phyloP scores from a whole-genome alignment of 2,888 invertebrate genomes.

The Lacanobia oleracea region DNA sequence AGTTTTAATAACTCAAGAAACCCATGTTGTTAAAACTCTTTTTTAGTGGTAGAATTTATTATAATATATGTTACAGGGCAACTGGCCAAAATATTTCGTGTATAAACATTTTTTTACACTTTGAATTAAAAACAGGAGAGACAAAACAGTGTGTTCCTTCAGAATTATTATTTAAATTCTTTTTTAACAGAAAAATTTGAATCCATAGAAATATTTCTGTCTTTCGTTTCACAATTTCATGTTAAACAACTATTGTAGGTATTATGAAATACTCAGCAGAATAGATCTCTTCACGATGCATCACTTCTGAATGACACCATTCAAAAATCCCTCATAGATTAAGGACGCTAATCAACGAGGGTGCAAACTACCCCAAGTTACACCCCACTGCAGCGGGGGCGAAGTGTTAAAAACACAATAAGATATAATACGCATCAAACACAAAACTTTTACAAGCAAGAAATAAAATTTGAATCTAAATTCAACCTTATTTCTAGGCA shows the following conservation, averaged over 20 bases:
- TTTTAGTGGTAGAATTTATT: not conserved
- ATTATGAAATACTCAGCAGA: too few relatives aligned
- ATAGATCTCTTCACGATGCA: conserved; percentile 7
- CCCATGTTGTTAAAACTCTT: not conserved
- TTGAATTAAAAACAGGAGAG: too few relatives aligned
- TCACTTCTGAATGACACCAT: conserved; percentile 70
- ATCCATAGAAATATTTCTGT: too few relatives aligned
- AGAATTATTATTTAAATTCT: too few relatives aligned
- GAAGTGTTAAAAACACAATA: conserved; percentile 90
- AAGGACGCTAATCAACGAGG: conserved; percentile 89
- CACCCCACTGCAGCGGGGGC: conserved; percentile 80
- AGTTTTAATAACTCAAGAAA: not conserved
- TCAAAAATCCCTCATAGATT: conserved; percentile 86
- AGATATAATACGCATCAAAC: conserved; percentile 80
- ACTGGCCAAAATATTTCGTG: not conserved
- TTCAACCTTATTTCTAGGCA: conserved; percentile 56
- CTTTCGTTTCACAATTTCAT: too few relatives aligned
- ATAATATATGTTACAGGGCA: not conserved
- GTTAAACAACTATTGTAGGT: too few relatives aligned
- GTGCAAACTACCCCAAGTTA: conserved; percentile 85
- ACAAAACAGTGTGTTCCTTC: too few relatives aligned
- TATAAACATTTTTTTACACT: not conserved
- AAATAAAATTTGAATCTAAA: conserved; percentile 47
- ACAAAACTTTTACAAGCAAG: conserved; percentile 25
- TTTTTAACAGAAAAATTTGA: too few relatives aligned